Conservation (phyloP, 2,113 vertebrate species). For the Sterna hirundo region DNA sequence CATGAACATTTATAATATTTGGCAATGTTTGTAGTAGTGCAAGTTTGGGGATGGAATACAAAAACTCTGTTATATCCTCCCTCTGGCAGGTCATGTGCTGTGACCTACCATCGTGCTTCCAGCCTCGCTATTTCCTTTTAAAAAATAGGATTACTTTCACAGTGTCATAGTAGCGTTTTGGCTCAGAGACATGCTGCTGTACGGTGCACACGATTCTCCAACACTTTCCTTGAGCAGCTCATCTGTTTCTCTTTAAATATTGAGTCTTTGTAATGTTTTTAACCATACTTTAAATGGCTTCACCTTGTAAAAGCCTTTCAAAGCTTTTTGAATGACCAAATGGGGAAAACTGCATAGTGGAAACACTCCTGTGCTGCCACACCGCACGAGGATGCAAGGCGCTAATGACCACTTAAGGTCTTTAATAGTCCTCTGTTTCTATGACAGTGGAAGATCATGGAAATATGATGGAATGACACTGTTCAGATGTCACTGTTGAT, state of each 20-base stretch:
- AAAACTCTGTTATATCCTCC: not conserved
- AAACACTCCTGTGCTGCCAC: not conserved
- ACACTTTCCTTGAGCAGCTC: not conserved
- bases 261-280: not conserved
- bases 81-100: not conserved
- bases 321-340: not conserved
- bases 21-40: not conserved
- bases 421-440: not conserved
- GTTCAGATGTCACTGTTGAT: not conserved
- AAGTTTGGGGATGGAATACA: not conserved
- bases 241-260: not conserved
- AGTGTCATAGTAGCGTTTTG: rapidly evolving
- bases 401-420: not conserved
- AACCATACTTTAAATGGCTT: not conserved
- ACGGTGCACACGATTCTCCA: not conserved
- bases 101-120: not conserved
- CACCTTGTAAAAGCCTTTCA: not conserved
- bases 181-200: not conserved
- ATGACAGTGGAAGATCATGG: not conserved
- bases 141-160: not conserved
- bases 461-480: not conserved
- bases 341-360: rapidly evolving
- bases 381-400: not conserved
- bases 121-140: not conserved
- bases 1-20: not conserved